Base-by-base conservation (phyloP, 1,140 invertebrate genomes). In the Bombus affinis region DNA sequence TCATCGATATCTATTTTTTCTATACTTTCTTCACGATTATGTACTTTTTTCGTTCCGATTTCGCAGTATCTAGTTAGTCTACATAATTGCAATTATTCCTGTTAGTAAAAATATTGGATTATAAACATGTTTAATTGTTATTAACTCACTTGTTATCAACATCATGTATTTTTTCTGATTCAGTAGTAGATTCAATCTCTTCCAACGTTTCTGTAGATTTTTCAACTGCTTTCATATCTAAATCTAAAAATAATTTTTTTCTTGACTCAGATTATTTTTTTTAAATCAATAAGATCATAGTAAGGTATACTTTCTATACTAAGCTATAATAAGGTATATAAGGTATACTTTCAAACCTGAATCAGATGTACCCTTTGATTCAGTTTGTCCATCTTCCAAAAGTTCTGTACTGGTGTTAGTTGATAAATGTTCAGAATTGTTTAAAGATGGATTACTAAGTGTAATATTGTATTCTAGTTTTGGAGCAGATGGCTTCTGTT, bases 401-500 rank as follows among this genome's bases (percentile, higher is more conserved):
- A 37, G 6, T 39, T 90, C 79, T 25, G 13, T 18, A 8, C 62
- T 73, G 53, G 35, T 1, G 8, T 53, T 15, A 35, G 3, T 2
- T 53, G 28, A 13, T n/a, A 15, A 18, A n/a, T 32, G 32, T 79
- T 87, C 85, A 13, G 73, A 32, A 59, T 3, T 78, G 47, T 57
- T 84, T 39, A 22, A 71, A 72, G 25, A n/a, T 68, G 25, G 5
- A 53, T 13, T 57, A 39, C 5, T 28, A 12, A 25, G n/a, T 47
- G 32, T 70, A 28, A 5, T 15, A 72, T 70, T 62, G 39, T 37
- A 72, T 15, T 95, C 94, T 79, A 96, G 92, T 93, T 95, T 96
- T 39, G 98, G 98, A 47, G 98, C 97, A 62, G 96, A 95, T 2
- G 98, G 98, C 68, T 97, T 96, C 92, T 98, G 96, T 93, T 99